phyloP scores from a whole-genome alignment of 2,888 invertebrate species.

The Craniophora ligustri region DNA sequence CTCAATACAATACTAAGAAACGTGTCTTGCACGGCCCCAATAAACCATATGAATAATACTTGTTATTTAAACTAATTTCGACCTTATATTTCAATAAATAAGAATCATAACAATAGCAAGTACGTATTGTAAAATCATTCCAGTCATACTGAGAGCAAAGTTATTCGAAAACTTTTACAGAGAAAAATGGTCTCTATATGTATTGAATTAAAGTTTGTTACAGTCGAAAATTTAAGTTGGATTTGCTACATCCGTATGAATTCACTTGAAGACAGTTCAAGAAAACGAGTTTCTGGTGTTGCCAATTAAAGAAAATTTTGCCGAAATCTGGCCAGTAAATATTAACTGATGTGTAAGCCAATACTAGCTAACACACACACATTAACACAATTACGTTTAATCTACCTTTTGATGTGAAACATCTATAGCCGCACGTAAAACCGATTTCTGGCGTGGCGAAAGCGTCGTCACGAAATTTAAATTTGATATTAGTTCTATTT shows the following conservation, averaged over 20 bases:
- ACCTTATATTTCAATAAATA: accelerated
- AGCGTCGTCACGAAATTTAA: too few species aligned
- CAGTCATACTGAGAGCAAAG: conserved; percentile 1
- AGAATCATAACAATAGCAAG: conserved; percentile 10
- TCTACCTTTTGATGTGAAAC: too few species aligned
- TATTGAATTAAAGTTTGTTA: neutral
- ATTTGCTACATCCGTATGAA: conserved; percentile 39
- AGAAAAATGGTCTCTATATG: accelerated
- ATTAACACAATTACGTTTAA: too few species aligned
- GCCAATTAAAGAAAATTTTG: conserved; percentile 8
- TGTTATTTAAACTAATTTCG: neutral
- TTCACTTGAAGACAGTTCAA: conserved; percentile 10
- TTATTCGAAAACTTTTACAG: neutral
- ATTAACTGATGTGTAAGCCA: too few species aligned
- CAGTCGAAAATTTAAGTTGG: neutral
- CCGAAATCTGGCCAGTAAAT: neutral
- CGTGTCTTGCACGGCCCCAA: conserved; percentile 19
- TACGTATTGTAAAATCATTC: conserved; percentile 3
- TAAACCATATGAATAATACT: neutral
- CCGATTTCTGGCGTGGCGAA: too few species aligned
- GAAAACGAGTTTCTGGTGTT: conserved; percentile 23
- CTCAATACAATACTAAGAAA: conserved; percentile 39
- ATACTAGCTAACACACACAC: too few species aligned
- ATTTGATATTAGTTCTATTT: too few species aligned
- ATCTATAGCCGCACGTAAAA: too few species aligned